phyloP scores from a whole-genome alignment of 2,113 vertebrate genomes.

The Zingel zingel region DNA sequence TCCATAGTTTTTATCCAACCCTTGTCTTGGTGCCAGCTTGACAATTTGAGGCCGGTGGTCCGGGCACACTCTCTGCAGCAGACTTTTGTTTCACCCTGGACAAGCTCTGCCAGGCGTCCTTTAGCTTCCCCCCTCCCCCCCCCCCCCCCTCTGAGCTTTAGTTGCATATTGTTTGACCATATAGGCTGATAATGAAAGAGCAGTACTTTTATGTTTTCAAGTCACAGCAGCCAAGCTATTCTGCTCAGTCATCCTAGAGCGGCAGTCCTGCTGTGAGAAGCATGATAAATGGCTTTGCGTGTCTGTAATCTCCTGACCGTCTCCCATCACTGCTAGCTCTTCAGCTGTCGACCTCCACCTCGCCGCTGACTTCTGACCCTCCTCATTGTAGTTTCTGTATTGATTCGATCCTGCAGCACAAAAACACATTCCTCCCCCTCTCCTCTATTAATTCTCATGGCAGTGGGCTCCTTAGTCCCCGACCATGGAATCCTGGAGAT shows the following conservation, averaged over 20 bases:
- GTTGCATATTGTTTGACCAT: constrained; percentile 16
- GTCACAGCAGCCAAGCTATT: constrained; percentile 15
- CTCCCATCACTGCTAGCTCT: constrained; percentile 44
- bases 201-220: constrained; percentile 20
- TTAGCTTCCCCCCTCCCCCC: constrained; percentile 1
- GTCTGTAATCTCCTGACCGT: constrained; percentile 53
- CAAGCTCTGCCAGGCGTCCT: constrained; percentile 47
- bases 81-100: constrained; percentile 59
- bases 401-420: constrained; percentile 57
- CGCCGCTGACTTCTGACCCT: constrained; percentile 71
- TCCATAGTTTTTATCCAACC: constrained; percentile 45
- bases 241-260: constrained; percentile 25
- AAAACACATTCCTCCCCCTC: constrained; percentile 42
- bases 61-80: constrained; percentile 48
- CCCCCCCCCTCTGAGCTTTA: background rate
- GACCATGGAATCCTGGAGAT: constrained; percentile 39
- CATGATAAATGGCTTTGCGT: constrained; percentile 60
- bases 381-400: constrained; percentile 72
- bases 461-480: constrained; percentile 26
- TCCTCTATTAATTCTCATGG: constrained; percentile 19
- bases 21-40: constrained; percentile 60
- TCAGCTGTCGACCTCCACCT: constrained; percentile 82
- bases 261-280: constrained; percentile 41
- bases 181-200: constrained; percentile 47
- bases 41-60: constrained; percentile 55